Evolutionary conservation across 1,140 invertebrate genomes (phyloP).

Genomic region (Stenopsyche tienmushanensis): DNA sequence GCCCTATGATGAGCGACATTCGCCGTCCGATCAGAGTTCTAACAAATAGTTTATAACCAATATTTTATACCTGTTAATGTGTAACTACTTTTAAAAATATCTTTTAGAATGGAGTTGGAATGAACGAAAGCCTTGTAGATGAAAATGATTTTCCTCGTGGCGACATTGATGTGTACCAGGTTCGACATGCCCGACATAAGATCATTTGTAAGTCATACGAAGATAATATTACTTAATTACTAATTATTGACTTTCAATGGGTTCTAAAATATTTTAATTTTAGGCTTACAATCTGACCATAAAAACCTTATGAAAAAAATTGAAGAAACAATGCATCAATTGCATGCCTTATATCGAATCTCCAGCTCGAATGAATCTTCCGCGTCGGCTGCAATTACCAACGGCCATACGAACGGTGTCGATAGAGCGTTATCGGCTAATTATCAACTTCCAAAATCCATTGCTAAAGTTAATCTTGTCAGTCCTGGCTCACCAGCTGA

Average conservation of each 20-base stretch:
- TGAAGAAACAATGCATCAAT: conserved; percentile 67
- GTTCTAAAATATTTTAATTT: conserved; percentile 38
- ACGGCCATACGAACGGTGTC: conserved; percentile 18
- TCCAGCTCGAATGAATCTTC: background rate
- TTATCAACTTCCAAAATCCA: conserved; percentile 49
- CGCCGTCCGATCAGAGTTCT: too few species aligned
- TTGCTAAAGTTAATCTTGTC: conserved; percentile 74
- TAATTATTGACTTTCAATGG: conserved; percentile 18
- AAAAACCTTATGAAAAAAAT: conserved; percentile 84
- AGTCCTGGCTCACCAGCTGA: conserved; percentile 78
- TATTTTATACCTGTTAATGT: too few species aligned
- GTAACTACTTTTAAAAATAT: too few species aligned
- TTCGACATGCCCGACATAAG: conserved; percentile 79
- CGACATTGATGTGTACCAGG: conserved; percentile 90
- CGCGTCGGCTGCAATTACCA: background rate
- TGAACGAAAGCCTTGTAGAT: conserved; percentile 86
- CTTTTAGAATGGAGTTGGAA: conserved; percentile 78
- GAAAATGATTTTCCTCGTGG: conserved; percentile 80
- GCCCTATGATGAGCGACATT: too few species aligned
- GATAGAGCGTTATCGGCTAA: conserved; percentile 13
- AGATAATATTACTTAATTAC: conserved; percentile 3
- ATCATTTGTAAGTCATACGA: conserved; percentile 76
- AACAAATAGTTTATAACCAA: too few species aligned
- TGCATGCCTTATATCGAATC: conserved; percentile 51
- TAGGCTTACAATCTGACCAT: conserved; percentile 89